Evolutionary conservation across 37 sponge, comb jelly and placozoan species (phyloP).

Genomic region (Ianthella basta): DNA sequence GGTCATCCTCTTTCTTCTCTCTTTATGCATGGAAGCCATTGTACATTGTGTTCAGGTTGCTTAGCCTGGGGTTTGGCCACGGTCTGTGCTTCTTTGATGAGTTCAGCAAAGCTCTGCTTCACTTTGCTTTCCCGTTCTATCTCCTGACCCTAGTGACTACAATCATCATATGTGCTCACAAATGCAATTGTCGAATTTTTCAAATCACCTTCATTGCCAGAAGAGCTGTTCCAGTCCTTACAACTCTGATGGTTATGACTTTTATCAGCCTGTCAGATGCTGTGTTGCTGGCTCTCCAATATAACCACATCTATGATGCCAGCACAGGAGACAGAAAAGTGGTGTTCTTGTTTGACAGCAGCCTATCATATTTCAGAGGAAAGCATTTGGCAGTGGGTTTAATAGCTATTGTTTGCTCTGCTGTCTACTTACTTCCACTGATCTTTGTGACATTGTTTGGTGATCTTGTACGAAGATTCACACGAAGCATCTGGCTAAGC

Average conservation of each 20-base stretch:
- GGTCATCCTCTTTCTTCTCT: background rate
- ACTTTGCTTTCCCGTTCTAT: conserved; percentile 6
- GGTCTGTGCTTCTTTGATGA: background rate
- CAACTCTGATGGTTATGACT: conserved; percentile 29
- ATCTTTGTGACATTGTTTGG: conserved; percentile 3
- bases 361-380: background rate
- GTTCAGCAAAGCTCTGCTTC: background rate
- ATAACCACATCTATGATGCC: background rate
- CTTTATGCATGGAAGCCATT: background rate
- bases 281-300: background rate
- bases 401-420: background rate
- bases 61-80: background rate
- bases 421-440: conserved; percentile 8
- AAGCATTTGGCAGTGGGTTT: conserved; percentile 21
- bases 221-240: conserved; percentile 22
- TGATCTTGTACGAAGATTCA: background rate
- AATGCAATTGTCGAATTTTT: background rate
- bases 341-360: background rate
- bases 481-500: background rate
- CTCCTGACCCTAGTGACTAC: conserved; percentile 34
- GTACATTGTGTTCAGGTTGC: background rate
- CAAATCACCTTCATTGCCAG: background rate
- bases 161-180: background rate
- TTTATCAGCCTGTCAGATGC: conserved; percentile 3
- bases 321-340: background rate